Base-by-base conservation (phyloP, 2,797 vertebrate genomes). In the Bradypodion pumilum region DNA sequence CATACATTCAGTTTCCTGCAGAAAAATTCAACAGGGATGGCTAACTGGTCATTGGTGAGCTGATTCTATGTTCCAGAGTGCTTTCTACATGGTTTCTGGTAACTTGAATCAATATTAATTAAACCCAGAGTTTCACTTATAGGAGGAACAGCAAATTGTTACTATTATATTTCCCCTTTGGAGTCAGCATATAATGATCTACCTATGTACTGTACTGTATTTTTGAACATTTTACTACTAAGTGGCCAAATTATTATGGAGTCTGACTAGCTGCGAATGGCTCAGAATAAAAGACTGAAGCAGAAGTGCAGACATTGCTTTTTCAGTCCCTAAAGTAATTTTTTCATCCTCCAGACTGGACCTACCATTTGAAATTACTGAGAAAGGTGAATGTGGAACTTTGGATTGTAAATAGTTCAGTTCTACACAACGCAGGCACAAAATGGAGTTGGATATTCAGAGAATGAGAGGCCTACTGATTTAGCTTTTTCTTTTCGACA, bases 401-500 rank as follows among this genome's bases (percentile, higher is more conserved):
- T 44, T 16, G 66, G 5, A 25, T 23, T 16, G n/a, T 19, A 29
- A 7, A 46, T 42, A 29, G 15, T 72, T 70, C 44, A n/a, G 7
- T 70, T 78, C 25, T 78, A 52, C 29, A 44, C 4, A 49, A 37
- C 44, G 4, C 68, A 29, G n/a, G 29, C 21, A 60, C 37, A 12
- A 13, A 13, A 21, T 59, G 32, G 49, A 35, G 12, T 46, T 46
- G 66, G 42, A 13, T 63, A 63, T 23, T 72, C 42, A 62, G 13
- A 12, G 52, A 78, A 44, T 73, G 65, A 66, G 79, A 44, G 19
- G 76, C 79, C 76, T 77, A 56, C 66, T 80, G 65, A 4, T 0
- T 1, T 29, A 21, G 29, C 52, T 74, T 27, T 3, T 62, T 63
- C 0, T 63, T 0, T 2, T 1, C 3, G 72, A 7, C 74, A 84